Evolutionary conservation across 2,113 vertebrate species (phyloP).

Genomic region (Cyanoderma ruficeps): DNA sequence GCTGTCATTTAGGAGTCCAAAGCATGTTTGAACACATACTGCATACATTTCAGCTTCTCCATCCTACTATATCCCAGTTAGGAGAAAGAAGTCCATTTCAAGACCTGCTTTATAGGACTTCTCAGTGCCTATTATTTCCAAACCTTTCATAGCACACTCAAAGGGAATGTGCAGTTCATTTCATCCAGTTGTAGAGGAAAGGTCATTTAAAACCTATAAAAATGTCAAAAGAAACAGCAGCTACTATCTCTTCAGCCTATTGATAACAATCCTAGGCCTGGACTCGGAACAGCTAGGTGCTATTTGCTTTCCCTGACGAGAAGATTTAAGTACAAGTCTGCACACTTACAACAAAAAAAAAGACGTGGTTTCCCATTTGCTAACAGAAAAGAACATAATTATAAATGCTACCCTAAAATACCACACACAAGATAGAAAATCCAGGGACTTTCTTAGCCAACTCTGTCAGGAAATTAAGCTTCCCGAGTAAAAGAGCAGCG

Average conservation of each 20-base stretch:
- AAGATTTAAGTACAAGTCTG: not conserved
- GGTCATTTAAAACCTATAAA: not conserved
- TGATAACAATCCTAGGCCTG: not conserved
- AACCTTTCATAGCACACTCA: not conserved
- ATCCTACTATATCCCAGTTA: constrained; percentile 10
- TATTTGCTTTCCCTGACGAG: not conserved
- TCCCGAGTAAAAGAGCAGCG: not conserved
- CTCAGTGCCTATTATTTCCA: constrained; percentile 38
- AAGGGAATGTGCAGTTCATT: not conserved
- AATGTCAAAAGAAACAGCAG: not conserved
- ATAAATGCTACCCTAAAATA: constrained; percentile 29
- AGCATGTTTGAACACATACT: constrained; percentile 56
- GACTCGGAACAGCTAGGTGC: not conserved
- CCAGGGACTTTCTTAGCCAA: not conserved
- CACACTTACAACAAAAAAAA: not conserved
- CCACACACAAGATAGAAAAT: not conserved
- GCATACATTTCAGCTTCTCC: constrained; percentile 8
- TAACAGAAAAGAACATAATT: not conserved
- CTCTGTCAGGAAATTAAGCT: constrained; percentile 10
- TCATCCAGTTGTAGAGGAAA: constrained; percentile 19
- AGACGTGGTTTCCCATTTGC: not conserved
- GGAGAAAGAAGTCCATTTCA: constrained; percentile 35
- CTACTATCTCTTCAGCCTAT: not conserved
- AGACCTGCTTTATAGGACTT: constrained; percentile 29
- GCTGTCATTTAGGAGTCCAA: constrained; percentile 63